Evolutionary conservation across 2,797 vertebrate genomes (phyloP), one percentile per base, ranked within the genome.

Genomic region (Hyperoplus immaculatus): DNA sequence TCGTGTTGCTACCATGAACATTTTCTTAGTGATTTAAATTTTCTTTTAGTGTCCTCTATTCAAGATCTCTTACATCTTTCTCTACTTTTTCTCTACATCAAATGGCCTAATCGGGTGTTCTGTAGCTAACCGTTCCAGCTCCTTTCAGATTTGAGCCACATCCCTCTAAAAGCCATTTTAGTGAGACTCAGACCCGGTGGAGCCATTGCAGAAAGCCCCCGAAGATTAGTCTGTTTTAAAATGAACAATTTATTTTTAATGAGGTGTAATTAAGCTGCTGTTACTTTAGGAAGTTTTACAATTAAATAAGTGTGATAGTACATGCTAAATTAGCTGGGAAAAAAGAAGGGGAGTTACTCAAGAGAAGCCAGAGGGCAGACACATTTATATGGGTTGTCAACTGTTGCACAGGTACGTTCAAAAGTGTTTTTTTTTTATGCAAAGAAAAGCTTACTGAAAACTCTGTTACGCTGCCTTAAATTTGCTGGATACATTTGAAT

Each of bases 111-210:
- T 87, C 80, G 76, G 77, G 66, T 75, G 16, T 29, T 80, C 42
- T 69, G 57, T 78, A 73, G 63, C 76, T 43, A 77, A 75, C 81
- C 55, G 57, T 60, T 61, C 42, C 72, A 55, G 74, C 74, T 89
- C 84, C 83, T 72, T 62, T 81, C 72, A 85, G 82, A 89, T 77
- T 73, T 86, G 58, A 78, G 75, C 74, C 72, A 49, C 75, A 86
- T 82, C 85, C 29, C 64, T 70, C 62, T 72, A 81, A 88, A 88
- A 81, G 84, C 73, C 66, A 77, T 80, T 38, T 29, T 7, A 56
- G 59, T 75, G 74, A 85, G 82, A 88, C 67, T 90, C 84, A 88
- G 77, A 76, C 69, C 72, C 12, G 7, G 69, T 66, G 50, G 75
- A 77, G 80, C 55, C 42, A 38, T 57, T 72, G 60, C 78, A 61